Evolutionary conservation across 2,797 vertebrate genomes (phyloP).

Genomic region (Hippoglossus hippoglossus): DNA sequence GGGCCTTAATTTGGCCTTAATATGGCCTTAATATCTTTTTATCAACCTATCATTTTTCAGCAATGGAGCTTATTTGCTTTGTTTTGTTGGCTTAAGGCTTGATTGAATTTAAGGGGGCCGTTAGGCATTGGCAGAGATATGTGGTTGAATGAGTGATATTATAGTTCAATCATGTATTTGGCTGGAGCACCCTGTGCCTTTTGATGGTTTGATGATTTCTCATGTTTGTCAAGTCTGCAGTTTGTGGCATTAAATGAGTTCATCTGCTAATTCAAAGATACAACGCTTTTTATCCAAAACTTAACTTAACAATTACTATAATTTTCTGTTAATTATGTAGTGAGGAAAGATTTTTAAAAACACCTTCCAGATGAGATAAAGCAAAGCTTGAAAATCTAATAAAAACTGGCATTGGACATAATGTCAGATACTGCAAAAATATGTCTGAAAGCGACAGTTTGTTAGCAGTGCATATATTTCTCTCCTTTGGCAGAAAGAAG

Average conservation of each 20-base stretch:
- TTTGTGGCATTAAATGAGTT: slow-evolving; percentile 8
- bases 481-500: not conserved
- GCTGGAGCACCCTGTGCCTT: too few species aligned
- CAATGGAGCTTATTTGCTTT: too few species aligned
- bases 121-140: too few species aligned
- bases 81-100: too few species aligned
- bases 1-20: too few species aligned
- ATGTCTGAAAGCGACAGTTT: not conserved
- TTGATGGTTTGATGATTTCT: not conserved
- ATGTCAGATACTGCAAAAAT: not conserved
- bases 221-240: not conserved
- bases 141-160: too few species aligned
- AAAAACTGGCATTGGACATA: slow-evolving; percentile 24
- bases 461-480: too few species aligned
- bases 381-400: slow-evolving; percentile 13
- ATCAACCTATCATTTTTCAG: too few species aligned
- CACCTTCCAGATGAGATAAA: not conserved
- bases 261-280: slow-evolving; percentile 28
- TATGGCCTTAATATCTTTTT: too few species aligned
- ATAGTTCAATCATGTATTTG: too few species aligned
- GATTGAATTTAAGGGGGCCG: too few species aligned
- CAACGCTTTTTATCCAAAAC: not conserved
- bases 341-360: slow-evolving; percentile 1
- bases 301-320: not conserved
- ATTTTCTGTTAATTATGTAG: slow-evolving; percentile 4